Base-by-base conservation (phyloP, 2,888 invertebrate genomes). In the Synergus japonicus region DNA sequence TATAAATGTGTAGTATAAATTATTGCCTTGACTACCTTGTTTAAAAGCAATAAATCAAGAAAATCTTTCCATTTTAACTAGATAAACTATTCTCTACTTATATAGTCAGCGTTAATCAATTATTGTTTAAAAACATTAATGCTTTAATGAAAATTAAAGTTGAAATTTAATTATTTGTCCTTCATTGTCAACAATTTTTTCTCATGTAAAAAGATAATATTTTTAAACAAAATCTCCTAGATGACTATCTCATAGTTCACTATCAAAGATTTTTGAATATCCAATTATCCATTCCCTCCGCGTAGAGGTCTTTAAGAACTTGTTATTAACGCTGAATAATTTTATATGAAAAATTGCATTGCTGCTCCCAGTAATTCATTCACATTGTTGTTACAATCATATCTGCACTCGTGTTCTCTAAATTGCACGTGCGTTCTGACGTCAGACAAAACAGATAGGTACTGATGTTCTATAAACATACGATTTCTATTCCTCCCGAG, bases 361-460 rank as follows among this genome's bases (percentile, higher is more conserved):
- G 18, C 22, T 37, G 54, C 15, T 49, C 15, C 9, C n/a, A 29
- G n/a, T 73, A 49, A 73, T 73, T 46, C 13, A 54, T 13, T 49
- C 29, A 49, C 29, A 54, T 54, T 73, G 49, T 73, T 73, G 22
- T 69, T 22, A 13, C 46, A 37, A 49, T 73, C 69, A 73, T 73
- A 37, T 60, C 60, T 60, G n/a, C 18, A 73, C 46, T 73, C 10
- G 54, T 49, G 37, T 73, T 73, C 54, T 73, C 37, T 54, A 54
- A 73, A 29, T 29, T 73, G 69, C 69, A 73, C 69, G 69, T 73
- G 69, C 49, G 46, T 29, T 73, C 49, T 73, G 37, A 73, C 69
- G 69, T 73, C 69, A 73, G n/a, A 22, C 29, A 18, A 9, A 12
- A 43, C 41, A 29, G 49, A 60, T 37, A 73, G 46, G 46, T 69